Evolutionary conservation across 1,140 invertebrate species (phyloP).

Genomic region (Mya arenaria): DNA sequence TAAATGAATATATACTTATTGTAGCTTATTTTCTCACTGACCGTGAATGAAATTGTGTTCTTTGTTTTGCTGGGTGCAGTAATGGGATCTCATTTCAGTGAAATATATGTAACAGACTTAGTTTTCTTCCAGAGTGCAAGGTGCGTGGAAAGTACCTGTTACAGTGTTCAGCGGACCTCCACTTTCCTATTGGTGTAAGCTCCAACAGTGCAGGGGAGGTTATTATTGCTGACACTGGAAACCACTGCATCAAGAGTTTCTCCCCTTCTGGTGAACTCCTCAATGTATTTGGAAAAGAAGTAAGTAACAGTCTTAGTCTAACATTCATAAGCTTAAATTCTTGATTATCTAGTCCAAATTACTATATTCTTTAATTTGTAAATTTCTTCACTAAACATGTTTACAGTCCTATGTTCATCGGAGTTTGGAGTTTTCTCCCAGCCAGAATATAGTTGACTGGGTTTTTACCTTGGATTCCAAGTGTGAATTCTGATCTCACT

Average conservation of each 20-base stretch:
- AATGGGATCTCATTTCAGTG: not conserved
- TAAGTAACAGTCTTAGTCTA: too few species aligned
- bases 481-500: too few species aligned
- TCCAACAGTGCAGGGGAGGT: slow-evolving; percentile 63
- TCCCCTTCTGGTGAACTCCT: slow-evolving; percentile 35
- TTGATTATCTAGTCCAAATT: too few species aligned
- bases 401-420: too few species aligned
- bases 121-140: not conserved
- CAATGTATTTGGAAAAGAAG: slow-evolving; percentile 36
- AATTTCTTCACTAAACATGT: too few species aligned
- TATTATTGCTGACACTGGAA: slow-evolving; percentile 67
- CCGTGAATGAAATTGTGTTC: not conserved
- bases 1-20: not conserved
- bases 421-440: too few species aligned
- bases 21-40: not conserved
- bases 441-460: too few species aligned
- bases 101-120: not conserved
- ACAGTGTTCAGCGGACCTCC: slow-evolving; percentile 47
- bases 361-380: too few species aligned
- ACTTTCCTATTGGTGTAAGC: slow-evolving; percentile 69
- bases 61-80: not conserved
- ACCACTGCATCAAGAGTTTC: slow-evolving; percentile 62
- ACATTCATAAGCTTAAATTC: too few species aligned
- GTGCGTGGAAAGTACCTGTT: slow-evolving; percentile 53
- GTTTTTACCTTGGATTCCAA: too few species aligned